Evolutionary conservation across 1,140 invertebrate species (phyloP), one percentile per base, ranked within the genome.

Genomic region (Tribolium madens): DNA sequence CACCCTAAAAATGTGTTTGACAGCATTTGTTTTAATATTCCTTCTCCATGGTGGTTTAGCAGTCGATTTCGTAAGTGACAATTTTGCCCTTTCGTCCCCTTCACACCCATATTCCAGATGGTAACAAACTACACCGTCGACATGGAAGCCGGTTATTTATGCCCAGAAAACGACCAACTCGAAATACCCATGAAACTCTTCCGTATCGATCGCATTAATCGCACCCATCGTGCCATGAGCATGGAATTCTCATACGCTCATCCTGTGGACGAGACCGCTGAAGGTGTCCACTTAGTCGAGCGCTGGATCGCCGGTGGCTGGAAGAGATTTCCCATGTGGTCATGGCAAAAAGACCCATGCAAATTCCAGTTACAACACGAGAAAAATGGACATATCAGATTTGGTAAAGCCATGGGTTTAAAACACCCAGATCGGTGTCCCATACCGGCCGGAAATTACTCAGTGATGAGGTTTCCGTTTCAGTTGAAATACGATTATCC

Each of bases 101-200:
- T n/a, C n/a, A n/a, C n/a, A n/a, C n/a, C n/a, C n/a, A n/a, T n/a
- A 2, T 47, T 47, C 2, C 13, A 57, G 52, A 18, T 57, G 52
- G 17, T 17, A 6, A 18, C 5, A 15, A 57, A 57, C 7, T 57
- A 57, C 18, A 57, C 52, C 17, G 18, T 57, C 2, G 52, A 57
- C 17, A 57, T 57, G 52, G 52, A 57, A 26, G 18, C 52, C 6
- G 52, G 15, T 12, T 57, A 17, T 18, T 26, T 57, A 10, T 57
- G 52, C 18, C 52, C 52, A n/a, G 52, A 57, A 18, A 57, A 57
- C 52, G 52, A 57, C 17, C 52, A 57, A 21, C 17, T 57, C 0
- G 52, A 57, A 57, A 18, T 57, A 9, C 52, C 52, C 14, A 57
- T 57, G 10, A n/a, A n/a, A 21, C 5, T 57, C 1, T 18, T 57